Percentiles rank a stretch among this genome's conserved stretches.
phyloP scores from a whole-genome alignment of 1,140 invertebrate species.

The Anastatus disparis region DNA sequence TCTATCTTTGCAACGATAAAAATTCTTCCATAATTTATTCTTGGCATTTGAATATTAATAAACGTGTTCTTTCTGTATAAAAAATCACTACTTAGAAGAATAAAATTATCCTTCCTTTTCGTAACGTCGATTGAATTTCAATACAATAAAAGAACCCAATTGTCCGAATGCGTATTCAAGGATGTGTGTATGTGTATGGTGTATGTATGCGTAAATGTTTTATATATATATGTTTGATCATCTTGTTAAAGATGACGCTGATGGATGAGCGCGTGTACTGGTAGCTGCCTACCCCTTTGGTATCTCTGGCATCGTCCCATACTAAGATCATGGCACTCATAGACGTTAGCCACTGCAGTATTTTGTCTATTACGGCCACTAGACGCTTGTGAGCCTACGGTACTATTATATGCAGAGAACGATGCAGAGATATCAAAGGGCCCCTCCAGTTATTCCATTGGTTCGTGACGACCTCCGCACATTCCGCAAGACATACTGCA shows the following conservation, averaged over 20 bases:
- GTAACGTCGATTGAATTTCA: too few relatives aligned
- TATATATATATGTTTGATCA: too few relatives aligned
- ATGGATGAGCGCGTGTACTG: constrained; percentile 63
- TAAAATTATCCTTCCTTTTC: too few relatives aligned
- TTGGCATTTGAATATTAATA: background rate
- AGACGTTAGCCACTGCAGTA: constrained; percentile 57
- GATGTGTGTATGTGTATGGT: background rate
- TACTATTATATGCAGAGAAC: constrained; percentile 51
- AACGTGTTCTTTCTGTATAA: background rate
- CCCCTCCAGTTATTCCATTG: constrained; percentile 68
- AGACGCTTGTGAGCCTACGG: constrained; percentile 47
- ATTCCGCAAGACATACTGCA: constrained; percentile 81
- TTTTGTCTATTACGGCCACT: background rate
- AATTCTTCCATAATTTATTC: background rate
- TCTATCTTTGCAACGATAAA: background rate
- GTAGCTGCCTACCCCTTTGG: constrained; percentile 64
- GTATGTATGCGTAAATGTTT: background rate
- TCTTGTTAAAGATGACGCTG: constrained; percentile 58
- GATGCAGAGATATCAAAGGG: constrained; percentile 65
- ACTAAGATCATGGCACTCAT: constrained; percentile 61
- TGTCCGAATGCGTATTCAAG: background rate
- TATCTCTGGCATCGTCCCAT: constrained; percentile 64
- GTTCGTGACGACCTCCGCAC: constrained; percentile 86
- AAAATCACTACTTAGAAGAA: too few relatives aligned
- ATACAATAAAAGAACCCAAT: constrained; percentile 23